phyloP scores from a whole-genome alignment of 2,797 vertebrate species.

The Graptemys geographica region DNA sequence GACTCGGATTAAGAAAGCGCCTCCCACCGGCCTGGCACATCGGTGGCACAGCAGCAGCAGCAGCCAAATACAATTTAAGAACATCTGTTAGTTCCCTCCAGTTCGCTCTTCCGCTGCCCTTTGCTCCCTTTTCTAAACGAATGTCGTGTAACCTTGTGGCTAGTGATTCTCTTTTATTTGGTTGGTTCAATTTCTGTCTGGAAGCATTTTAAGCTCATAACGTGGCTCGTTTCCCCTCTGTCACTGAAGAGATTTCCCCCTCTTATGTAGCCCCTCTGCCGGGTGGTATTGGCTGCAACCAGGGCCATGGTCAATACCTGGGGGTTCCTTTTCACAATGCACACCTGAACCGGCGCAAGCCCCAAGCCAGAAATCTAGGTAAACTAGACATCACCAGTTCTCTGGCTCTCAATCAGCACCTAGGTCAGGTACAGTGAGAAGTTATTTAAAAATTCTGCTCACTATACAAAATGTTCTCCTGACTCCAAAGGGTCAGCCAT shows the following conservation, averaged over 20 bases:
- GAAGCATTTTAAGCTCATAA: background rate
- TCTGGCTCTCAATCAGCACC: no score
- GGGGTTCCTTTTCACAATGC: background rate
- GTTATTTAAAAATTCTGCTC: no score
- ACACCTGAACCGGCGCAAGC: background rate
- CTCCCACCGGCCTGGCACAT: fast-evolving
- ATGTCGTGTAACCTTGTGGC: background rate
- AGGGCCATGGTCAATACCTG: background rate
- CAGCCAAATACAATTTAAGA: fast-evolving
- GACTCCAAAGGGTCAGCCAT: no score
- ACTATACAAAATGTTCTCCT: no score
- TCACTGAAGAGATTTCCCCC: fast-evolving
- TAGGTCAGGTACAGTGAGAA: no score
- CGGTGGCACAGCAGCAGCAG: no score
- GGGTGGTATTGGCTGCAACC: no score
- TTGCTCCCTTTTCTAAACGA: fast-evolving
- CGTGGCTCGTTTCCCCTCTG: background rate
- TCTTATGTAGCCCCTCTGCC: background rate
- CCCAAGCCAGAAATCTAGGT: background rate
- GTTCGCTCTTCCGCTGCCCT: fast-evolving
- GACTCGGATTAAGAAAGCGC: conserved; percentile 42
- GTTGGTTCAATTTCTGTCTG: background rate
- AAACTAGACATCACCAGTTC: no score
- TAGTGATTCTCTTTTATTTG: background rate
- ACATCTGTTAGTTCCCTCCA: fast-evolving